Evolutionary conservation across 2,888 invertebrate species (phyloP).

Genomic region (Lithophane ornitopus): DNA sequence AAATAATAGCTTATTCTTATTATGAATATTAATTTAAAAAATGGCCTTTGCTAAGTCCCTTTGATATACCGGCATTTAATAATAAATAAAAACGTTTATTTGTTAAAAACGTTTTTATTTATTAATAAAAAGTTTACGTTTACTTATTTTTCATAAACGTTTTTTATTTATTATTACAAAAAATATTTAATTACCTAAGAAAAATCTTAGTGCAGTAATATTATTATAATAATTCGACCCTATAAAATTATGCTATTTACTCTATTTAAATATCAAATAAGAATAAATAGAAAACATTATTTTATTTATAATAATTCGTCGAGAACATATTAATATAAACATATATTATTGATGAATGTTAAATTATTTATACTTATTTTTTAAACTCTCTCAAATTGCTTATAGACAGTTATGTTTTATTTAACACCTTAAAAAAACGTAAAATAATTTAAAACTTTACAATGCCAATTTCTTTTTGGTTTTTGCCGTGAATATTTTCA

Average conservation of each 20-base stretch:
- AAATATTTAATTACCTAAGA: background rate
- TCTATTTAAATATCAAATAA: constrained; percentile 15
- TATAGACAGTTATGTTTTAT: background rate
- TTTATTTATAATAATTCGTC: background rate
- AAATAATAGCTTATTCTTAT: constrained; percentile 23
- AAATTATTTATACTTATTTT: constrained; percentile 6
- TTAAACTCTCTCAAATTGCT: background rate
- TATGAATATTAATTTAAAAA: constrained; percentile 12
- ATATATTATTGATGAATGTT: background rate
- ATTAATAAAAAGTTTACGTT: no score
- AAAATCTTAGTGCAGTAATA: constrained; percentile 18
- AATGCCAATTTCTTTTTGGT: background rate
- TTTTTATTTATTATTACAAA: background rate
- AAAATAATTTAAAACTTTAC: background rate
- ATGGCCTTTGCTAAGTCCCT: background rate
- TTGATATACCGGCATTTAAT: background rate
- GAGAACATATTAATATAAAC: background rate
- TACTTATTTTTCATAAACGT: no score
- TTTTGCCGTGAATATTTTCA: background rate
- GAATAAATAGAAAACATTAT: constrained; percentile 20
- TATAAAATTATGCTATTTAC: constrained; percentile 48
- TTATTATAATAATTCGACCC: constrained; percentile 1
- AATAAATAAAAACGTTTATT: no score
- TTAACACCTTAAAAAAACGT: background rate
- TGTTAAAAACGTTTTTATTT: no score